These are phyloP conservation scores for Drosophila ochracea DNA, from an alignment of 2,888 invertebrate species.

Conservation along the genomic window DNA sequence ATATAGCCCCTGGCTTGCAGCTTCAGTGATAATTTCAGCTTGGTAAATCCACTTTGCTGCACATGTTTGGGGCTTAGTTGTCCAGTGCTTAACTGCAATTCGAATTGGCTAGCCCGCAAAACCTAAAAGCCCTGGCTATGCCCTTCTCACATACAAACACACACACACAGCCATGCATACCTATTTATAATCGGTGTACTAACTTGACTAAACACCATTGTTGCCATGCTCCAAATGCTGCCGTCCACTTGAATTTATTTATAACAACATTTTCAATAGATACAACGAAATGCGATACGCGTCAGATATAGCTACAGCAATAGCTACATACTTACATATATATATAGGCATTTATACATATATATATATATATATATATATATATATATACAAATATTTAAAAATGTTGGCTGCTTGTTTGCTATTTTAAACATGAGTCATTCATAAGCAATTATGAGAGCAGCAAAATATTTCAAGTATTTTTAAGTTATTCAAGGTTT, in stretches of 20 bases:
- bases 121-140: constrained; percentile 33
- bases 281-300: constrained; percentile 66
- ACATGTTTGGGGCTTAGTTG: constrained; percentile 68
- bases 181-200: constrained; percentile 37
- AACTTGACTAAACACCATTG: constrained; percentile 49
- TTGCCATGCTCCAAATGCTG: constrained; percentile 41
- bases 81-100: constrained; percentile 67
- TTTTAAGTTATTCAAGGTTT: constrained; percentile 5
- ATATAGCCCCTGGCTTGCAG: constrained; percentile 50
- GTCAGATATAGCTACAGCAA: constrained; percentile 28
- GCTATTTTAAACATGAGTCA: constrained; percentile 69
- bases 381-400: constrained; percentile 38
- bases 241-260: constrained; percentile 69
- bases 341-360: background rate
- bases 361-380: constrained; percentile 8
- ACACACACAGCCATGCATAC: constrained; percentile 1
- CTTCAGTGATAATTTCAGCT: constrained; percentile 75
- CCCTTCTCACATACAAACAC: background rate
- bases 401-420: constrained; percentile 64
- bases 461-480: constrained; percentile 42
- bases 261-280: constrained; percentile 61
- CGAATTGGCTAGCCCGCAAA: constrained; percentile 43
- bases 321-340: constrained; percentile 11
- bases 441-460: constrained; percentile 32
- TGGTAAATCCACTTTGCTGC: constrained; percentile 80